These are phyloP conservation scores for Pogonocherus hispidulus DNA, from an alignment of 2,888 invertebrate genomes.

Conservation along the genomic window DNA sequence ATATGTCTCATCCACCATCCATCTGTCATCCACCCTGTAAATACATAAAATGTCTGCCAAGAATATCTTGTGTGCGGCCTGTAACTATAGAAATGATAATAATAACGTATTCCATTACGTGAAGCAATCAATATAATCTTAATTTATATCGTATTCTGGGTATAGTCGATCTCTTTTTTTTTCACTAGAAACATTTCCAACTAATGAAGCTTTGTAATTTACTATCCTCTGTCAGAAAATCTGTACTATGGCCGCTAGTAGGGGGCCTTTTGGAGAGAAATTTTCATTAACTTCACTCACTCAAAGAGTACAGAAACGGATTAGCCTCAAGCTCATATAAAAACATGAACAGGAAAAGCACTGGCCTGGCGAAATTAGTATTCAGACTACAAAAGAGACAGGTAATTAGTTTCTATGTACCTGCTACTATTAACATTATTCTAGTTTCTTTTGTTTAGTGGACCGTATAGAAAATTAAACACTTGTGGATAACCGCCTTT, in stretches of 20 bases:
- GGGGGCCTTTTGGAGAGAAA: constrained; percentile 38
- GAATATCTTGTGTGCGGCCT: no score
- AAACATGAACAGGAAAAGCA: constrained; percentile 31
- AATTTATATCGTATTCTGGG: not conserved
- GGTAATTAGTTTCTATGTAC: constrained; percentile 20
- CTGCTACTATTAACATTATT: not conserved
- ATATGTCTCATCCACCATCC: no score
- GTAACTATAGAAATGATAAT: no score
- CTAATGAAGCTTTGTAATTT: constrained; percentile 52
- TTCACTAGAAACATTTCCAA: constrained; percentile 44
- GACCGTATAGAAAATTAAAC: not conserved
- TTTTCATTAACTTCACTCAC: constrained; percentile 50
- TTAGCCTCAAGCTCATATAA: constrained; percentile 43
- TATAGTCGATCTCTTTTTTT: constrained; percentile 19
- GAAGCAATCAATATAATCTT: not conserved
- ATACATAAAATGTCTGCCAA: no score
- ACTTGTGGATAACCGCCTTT: not conserved
- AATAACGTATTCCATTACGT: no score
- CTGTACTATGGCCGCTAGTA: constrained; percentile 36
- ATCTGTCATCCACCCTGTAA: no score
- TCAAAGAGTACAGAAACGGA: constrained; percentile 37
- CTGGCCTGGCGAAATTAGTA: constrained; percentile 22
- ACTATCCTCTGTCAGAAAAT: constrained; percentile 47
- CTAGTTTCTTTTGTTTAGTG: not conserved
- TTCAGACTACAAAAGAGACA: constrained; percentile 20